These are phyloP conservation scores for Drosophila kanapiae DNA, from an alignment of 1,140 invertebrate genomes.

Conservation along the genomic window DNA sequence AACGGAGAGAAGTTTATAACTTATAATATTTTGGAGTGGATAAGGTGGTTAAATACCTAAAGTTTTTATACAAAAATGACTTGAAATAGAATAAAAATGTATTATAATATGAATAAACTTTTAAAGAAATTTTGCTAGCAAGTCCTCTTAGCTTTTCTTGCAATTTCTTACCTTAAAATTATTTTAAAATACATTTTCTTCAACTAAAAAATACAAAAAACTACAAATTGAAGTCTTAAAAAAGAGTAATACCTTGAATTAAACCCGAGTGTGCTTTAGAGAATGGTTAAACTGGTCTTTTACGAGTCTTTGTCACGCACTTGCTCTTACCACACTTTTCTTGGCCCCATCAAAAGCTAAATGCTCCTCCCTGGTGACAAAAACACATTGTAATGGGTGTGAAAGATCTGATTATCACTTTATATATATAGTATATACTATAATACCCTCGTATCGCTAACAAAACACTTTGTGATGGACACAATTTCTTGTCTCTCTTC, in stretches of 20 bases:
- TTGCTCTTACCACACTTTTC: constrained; percentile 34
- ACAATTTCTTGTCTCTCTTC: constrained; percentile 4
- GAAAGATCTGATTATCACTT: constrained; percentile 41
- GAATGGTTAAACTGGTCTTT: constrained; percentile 12
- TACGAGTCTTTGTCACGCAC: constrained; percentile 50
- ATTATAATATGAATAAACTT: no score
- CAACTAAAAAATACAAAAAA: not conserved
- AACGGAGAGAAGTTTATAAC: not conserved
- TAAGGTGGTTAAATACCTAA: not conserved
- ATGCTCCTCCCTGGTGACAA: constrained; percentile 21
- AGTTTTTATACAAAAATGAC: not conserved
- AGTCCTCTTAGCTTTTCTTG: not conserved
- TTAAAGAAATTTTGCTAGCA: no score
- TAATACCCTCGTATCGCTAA: constrained; percentile 24
- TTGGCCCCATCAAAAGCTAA: constrained; percentile 1
- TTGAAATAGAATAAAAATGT: no score
- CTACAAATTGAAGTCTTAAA: not conserved
- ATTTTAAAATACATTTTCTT: not conserved
- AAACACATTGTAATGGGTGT: constrained; percentile 26
- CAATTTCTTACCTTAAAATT: no score
- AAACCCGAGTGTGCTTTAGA: not conserved
- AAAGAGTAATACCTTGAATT: not conserved
- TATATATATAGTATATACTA: constrained; percentile 13
- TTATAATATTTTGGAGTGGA: not conserved
- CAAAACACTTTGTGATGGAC: constrained; percentile 28